Conservation (phyloP, 2,797 vertebrate genomes). For the Dipus sagitta region DNA sequence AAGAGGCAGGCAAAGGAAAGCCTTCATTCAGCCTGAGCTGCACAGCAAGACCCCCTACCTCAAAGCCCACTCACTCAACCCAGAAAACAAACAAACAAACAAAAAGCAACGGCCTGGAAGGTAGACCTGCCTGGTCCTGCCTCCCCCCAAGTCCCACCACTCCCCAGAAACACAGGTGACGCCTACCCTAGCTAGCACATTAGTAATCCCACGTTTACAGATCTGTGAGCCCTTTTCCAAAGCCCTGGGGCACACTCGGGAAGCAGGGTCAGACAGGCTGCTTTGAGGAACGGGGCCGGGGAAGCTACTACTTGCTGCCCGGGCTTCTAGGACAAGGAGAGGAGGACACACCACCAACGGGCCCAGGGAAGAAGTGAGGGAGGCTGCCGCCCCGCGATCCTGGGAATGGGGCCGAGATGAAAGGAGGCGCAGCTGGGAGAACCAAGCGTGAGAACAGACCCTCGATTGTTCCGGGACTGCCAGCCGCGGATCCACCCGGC, state of each 20-base stretch:
- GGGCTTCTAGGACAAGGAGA: neutral
- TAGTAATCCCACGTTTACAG: neutral
- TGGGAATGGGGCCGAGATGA: slow-evolving; percentile 78
- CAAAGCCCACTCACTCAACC: neutral
- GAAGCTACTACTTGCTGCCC: neutral
- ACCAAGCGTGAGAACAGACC: slow-evolving; percentile 69
- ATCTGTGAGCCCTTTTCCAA: neutral
- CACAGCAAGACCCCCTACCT: neutral
- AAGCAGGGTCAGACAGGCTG: neutral
- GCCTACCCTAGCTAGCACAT: neutral
- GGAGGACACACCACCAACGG: neutral
- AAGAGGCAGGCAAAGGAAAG: neutral
- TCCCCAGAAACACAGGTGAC: neutral
- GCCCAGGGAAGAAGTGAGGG: slow-evolving; percentile 37
- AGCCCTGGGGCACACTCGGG: neutral
- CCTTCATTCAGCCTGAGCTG: neutral
- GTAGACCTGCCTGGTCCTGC: rapidly evolving
- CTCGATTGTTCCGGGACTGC: slow-evolving; percentile 62
- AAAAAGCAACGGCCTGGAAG: neutral
- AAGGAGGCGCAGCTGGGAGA: slow-evolving; percentile 76
- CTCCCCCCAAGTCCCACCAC: neutral
- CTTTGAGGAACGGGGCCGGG: too few relatives aligned
- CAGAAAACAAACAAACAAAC: too few relatives aligned
- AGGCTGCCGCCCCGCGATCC: slow-evolving; percentile 33
- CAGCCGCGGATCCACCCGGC: neutral